Conservation (phyloP, 2,797 vertebrate species). For the Molossus molossus region DNA sequence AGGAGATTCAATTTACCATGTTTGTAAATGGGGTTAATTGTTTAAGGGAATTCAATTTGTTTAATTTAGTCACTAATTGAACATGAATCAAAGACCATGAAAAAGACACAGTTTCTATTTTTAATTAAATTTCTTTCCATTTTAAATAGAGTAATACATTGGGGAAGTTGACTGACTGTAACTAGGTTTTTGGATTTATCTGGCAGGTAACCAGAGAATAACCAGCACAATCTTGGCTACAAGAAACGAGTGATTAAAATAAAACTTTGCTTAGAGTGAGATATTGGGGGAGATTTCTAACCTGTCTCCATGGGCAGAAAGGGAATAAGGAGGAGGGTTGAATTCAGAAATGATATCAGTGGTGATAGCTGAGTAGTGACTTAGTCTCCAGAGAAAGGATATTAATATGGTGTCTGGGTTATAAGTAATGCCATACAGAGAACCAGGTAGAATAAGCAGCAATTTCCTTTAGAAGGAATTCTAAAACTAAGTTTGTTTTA, state of each 20-base stretch:
- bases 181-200: constrained; percentile 13
- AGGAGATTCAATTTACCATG: constrained; percentile 46
- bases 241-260: constrained; percentile 37
- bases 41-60: constrained; percentile 63
- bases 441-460: background rate
- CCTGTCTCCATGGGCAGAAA: background rate
- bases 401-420: background rate
- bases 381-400: constrained; percentile 8
- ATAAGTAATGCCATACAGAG: background rate
- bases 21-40: constrained; percentile 44
- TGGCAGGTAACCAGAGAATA: background rate
- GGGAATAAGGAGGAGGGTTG: background rate
- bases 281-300: constrained; percentile 20
- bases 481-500: constrained; percentile 52
- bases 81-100: constrained; percentile 62
- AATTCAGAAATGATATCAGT: background rate
- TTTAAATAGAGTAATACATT: constrained; percentile 43
- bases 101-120: constrained; percentile 53
- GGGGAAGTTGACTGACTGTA: constrained; percentile 5
- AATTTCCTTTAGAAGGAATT: constrained; percentile 57
- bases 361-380: background rate
- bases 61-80: constrained; percentile 51
- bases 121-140: constrained; percentile 51
- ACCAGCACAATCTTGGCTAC: background rate
- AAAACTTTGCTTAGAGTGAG: background rate